Conservation (phyloP, 2,797 vertebrate genomes). For the Cichlasoma orientale region DNA sequence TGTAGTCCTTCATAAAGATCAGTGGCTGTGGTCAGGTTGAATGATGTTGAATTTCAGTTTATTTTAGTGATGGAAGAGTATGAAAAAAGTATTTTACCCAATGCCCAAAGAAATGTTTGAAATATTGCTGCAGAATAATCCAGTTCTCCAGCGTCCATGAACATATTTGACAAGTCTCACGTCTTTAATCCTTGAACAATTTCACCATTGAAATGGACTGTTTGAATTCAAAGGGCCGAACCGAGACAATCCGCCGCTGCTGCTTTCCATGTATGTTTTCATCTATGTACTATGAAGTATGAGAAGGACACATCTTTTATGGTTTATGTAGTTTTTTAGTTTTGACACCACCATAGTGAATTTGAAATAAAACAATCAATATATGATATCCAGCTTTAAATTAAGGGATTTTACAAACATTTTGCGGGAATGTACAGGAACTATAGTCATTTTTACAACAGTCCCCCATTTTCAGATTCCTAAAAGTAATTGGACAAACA, state of each 20-base stretch:
- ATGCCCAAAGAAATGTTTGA: background rate
- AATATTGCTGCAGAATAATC: background rate
- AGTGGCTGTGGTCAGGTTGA: background rate
- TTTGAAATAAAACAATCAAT: no score
- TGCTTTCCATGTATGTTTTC: background rate
- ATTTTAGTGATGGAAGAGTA: background rate
- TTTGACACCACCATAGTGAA: no score
- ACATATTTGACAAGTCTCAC: background rate
- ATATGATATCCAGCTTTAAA: no score
- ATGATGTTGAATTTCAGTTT: background rate
- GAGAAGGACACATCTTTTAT: no score
- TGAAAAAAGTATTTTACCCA: background rate
- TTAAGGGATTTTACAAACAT: no score
- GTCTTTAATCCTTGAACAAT: background rate
- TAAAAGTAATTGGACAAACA: no score
- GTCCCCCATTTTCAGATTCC: no score
- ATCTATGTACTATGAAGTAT: no score
- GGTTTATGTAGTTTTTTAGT: no score
- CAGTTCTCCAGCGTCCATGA: background rate
- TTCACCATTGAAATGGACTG: background rate
- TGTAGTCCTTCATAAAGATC: slow-evolving; percentile 13
- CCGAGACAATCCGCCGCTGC: background rate
- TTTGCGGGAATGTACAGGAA: no score
- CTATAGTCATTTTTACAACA: no score
- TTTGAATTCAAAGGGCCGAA: background rate